Base-by-base conservation (phyloP, 1,140 invertebrate species). In the Drosophila parabipectinata region DNA sequence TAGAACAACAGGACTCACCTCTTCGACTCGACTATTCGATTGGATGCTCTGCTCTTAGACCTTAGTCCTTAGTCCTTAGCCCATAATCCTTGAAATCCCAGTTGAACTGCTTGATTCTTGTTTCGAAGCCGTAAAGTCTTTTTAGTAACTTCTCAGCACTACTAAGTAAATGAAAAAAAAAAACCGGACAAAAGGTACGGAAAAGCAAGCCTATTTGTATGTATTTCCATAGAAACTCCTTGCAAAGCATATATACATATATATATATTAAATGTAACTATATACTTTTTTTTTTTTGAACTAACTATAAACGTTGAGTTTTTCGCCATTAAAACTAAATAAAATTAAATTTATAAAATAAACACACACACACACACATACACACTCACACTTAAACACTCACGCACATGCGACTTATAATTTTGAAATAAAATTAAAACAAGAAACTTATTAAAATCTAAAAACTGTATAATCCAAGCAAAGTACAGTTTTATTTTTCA, bases 161-260 rank as follows among this genome's bases (percentile, higher is more conserved):
- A 21, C 32, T 48, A 54, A 56, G 18, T 9, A 28, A 28, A 28
- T n/a, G 41, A 34, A 55, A 37, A 66, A 37, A 66, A 18, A 34
- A 6, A 18, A 32, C 24, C 26, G 18, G 18, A 18, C 1, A 26
- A 48, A 48, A 26, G 4, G 47, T 26, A 32, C 44, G 15, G n/a
- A 14, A 72, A 32, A 45, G 41, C 53, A 72, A 72, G 47, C 60
- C 77, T 67, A 48, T 50, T 61, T 69, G 63, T 73, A 73, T 54
- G 68, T 72, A 72, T 61, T 72, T 72, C 71, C 68, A 61, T 59
- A 72, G 66, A 72, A 44, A 62, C 50, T 69, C 64, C 60, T 32
- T 57, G 9, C 51, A 53, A 52, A 18, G 21, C 30, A 30, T 48
- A 67, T 68, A 21, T 21, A 30, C n/a, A n/a, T 48, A 67, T 68